These are phyloP conservation scores for Tetrax tetrax DNA, from an alignment of 2,113 vertebrate genomes.

Conservation along the genomic window DNA sequence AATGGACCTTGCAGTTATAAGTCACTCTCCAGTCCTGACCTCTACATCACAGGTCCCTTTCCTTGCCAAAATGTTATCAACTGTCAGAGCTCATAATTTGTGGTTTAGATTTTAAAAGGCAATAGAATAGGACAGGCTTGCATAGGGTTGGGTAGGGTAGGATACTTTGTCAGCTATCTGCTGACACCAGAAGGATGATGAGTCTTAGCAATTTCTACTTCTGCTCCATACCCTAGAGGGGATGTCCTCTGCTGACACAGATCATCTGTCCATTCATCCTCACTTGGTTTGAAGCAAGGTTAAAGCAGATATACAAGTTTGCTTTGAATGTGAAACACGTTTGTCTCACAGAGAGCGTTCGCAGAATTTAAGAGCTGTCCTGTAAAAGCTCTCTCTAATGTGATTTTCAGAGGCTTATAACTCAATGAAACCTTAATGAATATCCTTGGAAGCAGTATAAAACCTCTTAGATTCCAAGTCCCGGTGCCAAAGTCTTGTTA, in stretches of 20 bases:
- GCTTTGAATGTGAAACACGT: slow-evolving; percentile 13
- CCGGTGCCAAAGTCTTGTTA: not conserved
- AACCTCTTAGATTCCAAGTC: not conserved
- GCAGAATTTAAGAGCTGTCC: slow-evolving; percentile 10
- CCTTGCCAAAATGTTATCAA: not conserved
- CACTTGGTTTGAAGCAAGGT: accelerated
- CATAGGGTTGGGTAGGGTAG: accelerated
- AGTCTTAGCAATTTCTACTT: not conserved
- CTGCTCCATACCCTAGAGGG: not conserved
- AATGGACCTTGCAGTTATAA: not conserved
- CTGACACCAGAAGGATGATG: not conserved
- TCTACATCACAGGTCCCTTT: not conserved
- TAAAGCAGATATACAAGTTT: not conserved
- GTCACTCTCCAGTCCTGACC: not conserved
- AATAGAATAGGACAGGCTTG: not conserved
- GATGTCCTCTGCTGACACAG: not conserved
- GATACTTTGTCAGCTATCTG: not conserved
- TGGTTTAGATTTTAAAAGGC: not conserved
- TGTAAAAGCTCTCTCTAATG: not conserved
- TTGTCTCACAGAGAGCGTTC: not conserved
- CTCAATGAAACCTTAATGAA: slow-evolving; percentile 42
- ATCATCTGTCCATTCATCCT: accelerated
- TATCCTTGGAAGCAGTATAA: slow-evolving; percentile 24
- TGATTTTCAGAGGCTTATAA: slow-evolving; percentile 45
- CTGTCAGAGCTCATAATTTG: not conserved